A percentile compares a stretch with the other conserved stretches of the same genome.
Evolutionary conservation across 2,113 vertebrate species (phyloP).

Genomic region (Chaetura pelagica): DNA sequence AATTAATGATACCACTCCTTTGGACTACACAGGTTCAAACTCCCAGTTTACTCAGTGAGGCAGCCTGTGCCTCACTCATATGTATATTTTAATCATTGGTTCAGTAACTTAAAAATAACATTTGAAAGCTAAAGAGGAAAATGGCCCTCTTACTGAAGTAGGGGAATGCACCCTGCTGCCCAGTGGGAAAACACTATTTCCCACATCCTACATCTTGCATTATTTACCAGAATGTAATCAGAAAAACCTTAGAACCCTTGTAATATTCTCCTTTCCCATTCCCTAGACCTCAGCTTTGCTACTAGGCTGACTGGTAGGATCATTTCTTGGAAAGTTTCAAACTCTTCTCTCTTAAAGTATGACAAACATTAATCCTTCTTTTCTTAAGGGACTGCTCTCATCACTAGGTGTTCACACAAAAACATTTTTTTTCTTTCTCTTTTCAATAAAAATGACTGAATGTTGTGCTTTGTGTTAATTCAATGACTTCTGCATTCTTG

Average conservation of each 20-base stretch:
- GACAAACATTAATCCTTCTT: background rate
- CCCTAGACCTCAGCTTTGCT: background rate
- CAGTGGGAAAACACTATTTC: background rate
- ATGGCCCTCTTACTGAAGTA: background rate
- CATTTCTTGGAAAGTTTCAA: background rate
- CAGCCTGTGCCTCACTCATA: background rate
- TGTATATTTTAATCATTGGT: background rate
- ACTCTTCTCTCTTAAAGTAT: background rate
- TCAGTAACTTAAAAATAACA: background rate
- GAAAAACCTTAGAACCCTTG: background rate
- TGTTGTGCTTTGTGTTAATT: background rate
- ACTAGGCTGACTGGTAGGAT: background rate
- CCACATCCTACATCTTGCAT: background rate
- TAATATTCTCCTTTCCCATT: background rate
- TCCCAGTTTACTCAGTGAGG: background rate
- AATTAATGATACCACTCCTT: background rate
- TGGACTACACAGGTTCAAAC: background rate
- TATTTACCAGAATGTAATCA: background rate
- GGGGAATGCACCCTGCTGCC: background rate
- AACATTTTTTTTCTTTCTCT: background rate
- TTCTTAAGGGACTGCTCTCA: background rate
- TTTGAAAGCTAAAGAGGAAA: background rate
- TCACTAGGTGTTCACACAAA: background rate
- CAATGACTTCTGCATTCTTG: background rate
- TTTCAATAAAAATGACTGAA: background rate